Conservation (phyloP, 2,797 vertebrate species). For the Podarcis siculus region DNA sequence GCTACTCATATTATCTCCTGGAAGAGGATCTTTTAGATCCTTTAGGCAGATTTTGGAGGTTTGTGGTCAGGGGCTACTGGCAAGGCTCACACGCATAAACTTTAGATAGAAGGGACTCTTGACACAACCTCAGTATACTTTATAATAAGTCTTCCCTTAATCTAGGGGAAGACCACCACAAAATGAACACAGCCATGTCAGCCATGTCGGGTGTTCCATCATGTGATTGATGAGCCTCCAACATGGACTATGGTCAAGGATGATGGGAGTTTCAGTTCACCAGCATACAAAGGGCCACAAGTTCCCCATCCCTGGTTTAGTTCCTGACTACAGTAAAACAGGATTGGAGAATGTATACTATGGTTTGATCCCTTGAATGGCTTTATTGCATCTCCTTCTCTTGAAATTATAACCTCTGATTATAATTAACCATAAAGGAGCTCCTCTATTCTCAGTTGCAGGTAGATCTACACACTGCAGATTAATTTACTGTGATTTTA, state of each 20-base stretch:
- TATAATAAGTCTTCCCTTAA: too few species aligned
- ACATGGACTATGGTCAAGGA: too few species aligned
- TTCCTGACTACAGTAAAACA: not conserved
- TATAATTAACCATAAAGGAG: not conserved
- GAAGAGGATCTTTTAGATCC: constrained; percentile 36
- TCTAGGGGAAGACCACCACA: not conserved
- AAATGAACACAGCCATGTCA: not conserved
- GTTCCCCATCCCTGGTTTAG: too few species aligned
- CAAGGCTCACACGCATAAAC: constrained; percentile 48
- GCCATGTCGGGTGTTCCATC: not conserved
- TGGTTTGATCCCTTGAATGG: not conserved
- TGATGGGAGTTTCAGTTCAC: too few species aligned
- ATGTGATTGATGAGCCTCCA: too few species aligned
- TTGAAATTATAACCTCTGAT: not conserved
- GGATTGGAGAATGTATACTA: not conserved
- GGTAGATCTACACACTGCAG: constrained; percentile 54
- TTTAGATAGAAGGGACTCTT: constrained; percentile 63
- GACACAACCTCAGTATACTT: constrained; percentile 32
- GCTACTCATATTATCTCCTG: constrained; percentile 59
- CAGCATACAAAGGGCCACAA: too few species aligned
- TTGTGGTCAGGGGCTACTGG: constrained; percentile 49
- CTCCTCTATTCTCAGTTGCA: constrained; percentile 55
- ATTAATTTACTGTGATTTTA: constrained; percentile 64
- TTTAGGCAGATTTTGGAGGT: constrained; percentile 41
- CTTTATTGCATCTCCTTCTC: not conserved